Percentiles rank a stretch among this genome's conserved stretches.
phyloP scores from a whole-genome alignment of 1,140 invertebrate genomes.

The Odontomachus brunneus region DNA sequence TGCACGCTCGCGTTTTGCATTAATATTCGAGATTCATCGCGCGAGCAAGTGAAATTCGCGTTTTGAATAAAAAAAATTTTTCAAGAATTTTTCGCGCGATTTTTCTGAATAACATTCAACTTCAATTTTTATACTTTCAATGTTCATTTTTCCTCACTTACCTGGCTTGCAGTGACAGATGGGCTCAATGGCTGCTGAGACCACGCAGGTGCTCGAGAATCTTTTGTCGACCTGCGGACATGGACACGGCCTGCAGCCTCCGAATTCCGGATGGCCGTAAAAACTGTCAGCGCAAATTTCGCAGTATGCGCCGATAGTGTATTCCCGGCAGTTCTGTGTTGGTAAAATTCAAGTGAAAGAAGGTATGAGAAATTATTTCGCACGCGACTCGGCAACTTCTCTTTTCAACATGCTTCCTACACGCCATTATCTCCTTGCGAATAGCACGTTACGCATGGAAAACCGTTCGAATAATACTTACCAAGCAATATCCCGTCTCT shows the following conservation, averaged over 20 bases:
- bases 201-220: slow-evolving; percentile 90
- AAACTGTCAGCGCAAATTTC: slow-evolving; percentile 93
- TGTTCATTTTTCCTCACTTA: slow-evolving; percentile 70
- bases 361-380: slow-evolving; percentile 26
- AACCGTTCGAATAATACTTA: slow-evolving; percentile 82
- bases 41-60: too few relatives aligned
- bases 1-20: background rate
- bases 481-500: slow-evolving; percentile 94
- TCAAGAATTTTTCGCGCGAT: too few relatives aligned
- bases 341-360: background rate
- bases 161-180: slow-evolving; percentile 90
- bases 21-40: too few relatives aligned
- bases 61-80: too few relatives aligned
- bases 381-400: background rate
- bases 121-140: too few relatives aligned
- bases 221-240: slow-evolving; percentile 92
- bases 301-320: slow-evolving; percentile 92
- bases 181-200: slow-evolving; percentile 86
- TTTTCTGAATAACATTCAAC: too few relatives aligned
- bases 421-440: slow-evolving; percentile 20
- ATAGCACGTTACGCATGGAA: slow-evolving; percentile 17
- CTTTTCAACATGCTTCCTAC: slow-evolving; percentile 34
- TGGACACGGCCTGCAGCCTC: slow-evolving; percentile 93
- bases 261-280: slow-evolving; percentile 91
- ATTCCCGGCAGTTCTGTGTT: slow-evolving; percentile 91